phyloP scores from a whole-genome alignment of 2,113 vertebrate genomes.

The Hymenochirus boettgeri region DNA sequence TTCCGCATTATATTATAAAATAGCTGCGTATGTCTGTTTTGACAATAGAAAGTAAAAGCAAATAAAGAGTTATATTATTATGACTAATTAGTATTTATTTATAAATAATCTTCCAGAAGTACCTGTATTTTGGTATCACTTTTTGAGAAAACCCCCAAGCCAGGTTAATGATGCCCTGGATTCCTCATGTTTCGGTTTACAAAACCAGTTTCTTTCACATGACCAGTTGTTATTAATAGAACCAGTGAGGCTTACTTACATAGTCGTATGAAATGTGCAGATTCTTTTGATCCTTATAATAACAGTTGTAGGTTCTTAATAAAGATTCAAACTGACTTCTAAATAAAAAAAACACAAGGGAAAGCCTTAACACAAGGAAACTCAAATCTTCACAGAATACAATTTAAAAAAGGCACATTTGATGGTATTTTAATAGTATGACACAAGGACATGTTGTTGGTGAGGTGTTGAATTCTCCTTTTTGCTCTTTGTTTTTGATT shows the following conservation, averaged over 20 bases:
- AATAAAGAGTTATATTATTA: too few relatives aligned
- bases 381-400: too few relatives aligned
- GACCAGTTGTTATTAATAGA: not conserved
- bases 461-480: too few relatives aligned
- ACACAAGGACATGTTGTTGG: too few relatives aligned
- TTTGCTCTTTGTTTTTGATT: too few relatives aligned
- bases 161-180: not conserved
- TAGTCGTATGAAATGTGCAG: slow-evolving; percentile 59
- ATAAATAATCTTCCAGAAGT: not conserved
- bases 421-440: too few relatives aligned
- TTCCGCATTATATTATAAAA: too few relatives aligned
- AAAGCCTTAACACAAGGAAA: too few relatives aligned
- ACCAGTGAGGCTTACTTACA: slow-evolving; percentile 50
- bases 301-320: slow-evolving; percentile 66
- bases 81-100: too few relatives aligned
- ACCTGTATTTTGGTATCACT: not conserved
- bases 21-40: too few relatives aligned
- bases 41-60: too few relatives aligned
- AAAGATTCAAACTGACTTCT: slow-evolving; percentile 64
- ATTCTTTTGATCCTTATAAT: slow-evolving; percentile 64
- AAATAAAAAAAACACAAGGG: slow-evolving; percentile 23
- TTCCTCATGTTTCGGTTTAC: not conserved
- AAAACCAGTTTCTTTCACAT: not conserved
- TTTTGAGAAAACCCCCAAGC: not conserved
- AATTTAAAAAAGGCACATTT: too few relatives aligned